Conservation (phyloP, 1,140 invertebrate species). For the Elymnias hypermnestra region DNA sequence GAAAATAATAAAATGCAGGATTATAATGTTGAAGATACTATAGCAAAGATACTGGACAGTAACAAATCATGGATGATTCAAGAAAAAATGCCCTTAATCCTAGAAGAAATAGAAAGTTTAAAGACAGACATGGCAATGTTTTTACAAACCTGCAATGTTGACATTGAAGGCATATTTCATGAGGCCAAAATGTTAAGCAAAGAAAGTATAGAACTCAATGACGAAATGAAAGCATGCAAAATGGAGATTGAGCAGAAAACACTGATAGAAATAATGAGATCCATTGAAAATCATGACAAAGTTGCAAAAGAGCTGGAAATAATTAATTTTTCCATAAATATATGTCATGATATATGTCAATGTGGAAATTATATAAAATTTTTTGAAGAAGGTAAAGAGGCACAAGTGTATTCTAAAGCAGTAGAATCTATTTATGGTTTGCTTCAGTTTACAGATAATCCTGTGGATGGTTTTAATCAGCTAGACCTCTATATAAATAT, state of each 20-base stretch:
- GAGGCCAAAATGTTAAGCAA: conserved; percentile 71
- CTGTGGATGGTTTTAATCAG: conserved; percentile 66
- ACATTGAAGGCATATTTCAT: conserved; percentile 71
- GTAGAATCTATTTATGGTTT: conserved; percentile 72
- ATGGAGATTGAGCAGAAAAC: conserved; percentile 75
- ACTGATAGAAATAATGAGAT: conserved; percentile 77
- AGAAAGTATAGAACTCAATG: conserved; percentile 66
- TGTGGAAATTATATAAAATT: conserved; percentile 73
- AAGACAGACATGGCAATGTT: conserved; percentile 76
- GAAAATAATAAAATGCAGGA: conserved; percentile 61
- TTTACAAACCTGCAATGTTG: conserved; percentile 75
- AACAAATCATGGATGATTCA: conserved; percentile 50
- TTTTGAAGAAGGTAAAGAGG: conserved; percentile 65
- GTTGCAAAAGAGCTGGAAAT: conserved; percentile 74
- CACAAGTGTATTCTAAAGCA: conserved; percentile 61
- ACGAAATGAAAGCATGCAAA: conserved; percentile 72
- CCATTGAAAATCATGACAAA: conserved; percentile 75
- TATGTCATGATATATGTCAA: conserved; percentile 73
- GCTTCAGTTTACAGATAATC: conserved; percentile 64
- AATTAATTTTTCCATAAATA: conserved; percentile 70
- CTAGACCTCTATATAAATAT: conserved; percentile 72
- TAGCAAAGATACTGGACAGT: conserved; percentile 41
- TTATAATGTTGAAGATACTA: conserved; percentile 42
- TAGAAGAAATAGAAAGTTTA: conserved; percentile 74
- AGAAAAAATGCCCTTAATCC: conserved; percentile 75